phyloP scores from a whole-genome alignment of 2,797 vertebrate genomes.

The Paedocypris micromegethes region DNA sequence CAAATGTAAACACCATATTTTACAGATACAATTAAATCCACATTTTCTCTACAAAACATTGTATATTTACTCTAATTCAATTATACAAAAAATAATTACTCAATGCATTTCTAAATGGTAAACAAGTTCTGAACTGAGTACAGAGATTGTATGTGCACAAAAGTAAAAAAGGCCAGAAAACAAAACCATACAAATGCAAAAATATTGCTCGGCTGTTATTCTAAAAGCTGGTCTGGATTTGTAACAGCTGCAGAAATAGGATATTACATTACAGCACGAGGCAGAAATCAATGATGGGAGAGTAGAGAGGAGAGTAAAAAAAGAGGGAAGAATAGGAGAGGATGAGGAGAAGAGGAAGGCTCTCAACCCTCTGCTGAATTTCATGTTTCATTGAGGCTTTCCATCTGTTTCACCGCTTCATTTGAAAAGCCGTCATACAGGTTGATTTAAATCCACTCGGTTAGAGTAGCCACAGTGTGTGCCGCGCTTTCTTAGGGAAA shows the following conservation, averaged over 20 bases:
- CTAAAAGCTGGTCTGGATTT: constrained; percentile 20
- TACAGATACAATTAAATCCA: no score
- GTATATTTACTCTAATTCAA: no score
- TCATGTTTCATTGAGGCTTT: constrained; percentile 46
- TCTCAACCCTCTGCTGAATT: constrained; percentile 49
- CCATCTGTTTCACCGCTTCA: constrained; percentile 53
- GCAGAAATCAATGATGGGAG: constrained; percentile 11
- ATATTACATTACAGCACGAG: constrained; percentile 34
- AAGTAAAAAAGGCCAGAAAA: background rate
- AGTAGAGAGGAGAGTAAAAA: constrained; percentile 1
- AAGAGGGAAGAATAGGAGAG: constrained; percentile 14
- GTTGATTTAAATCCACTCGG: constrained; percentile 60
- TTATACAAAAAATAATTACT: no score
- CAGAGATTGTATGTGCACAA: background rate
- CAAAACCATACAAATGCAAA: constrained; percentile 5
- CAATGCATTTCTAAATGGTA: no score
- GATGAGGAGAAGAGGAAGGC: constrained; percentile 11
- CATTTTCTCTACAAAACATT: no score
- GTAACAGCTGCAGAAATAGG: constrained; percentile 36
- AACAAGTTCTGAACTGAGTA: constrained; percentile 9
- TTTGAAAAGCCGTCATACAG: constrained; percentile 46
- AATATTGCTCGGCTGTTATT: constrained; percentile 14
- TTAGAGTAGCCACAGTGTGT: constrained; percentile 34
- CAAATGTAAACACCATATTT: no score
- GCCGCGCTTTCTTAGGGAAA: constrained; percentile 19